A percentile compares a stretch with the other conserved stretches of the same genome.
Evolutionary conservation across 2,797 vertebrate species (phyloP).

Genomic region (Sitta carolinensis): DNA sequence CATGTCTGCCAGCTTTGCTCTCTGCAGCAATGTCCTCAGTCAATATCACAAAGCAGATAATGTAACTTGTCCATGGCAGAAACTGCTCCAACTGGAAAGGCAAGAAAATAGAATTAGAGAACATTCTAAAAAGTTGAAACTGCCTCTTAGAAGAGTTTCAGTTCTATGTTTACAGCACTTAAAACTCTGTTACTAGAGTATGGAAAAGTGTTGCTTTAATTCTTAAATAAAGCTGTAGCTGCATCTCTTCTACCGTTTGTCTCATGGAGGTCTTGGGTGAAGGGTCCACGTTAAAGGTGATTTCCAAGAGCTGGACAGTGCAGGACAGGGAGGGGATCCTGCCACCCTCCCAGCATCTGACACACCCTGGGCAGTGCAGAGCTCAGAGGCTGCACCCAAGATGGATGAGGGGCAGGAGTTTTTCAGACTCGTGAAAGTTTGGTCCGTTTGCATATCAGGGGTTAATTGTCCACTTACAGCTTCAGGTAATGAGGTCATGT

Average conservation of each 20-base stretch:
- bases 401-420: accelerated
- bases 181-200: neutral
- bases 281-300: neutral
- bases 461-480: neutral
- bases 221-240: neutral
- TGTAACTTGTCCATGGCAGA: neutral
- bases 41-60: neutral
- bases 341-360: too few species aligned
- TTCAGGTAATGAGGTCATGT: neutral
- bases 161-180: neutral
- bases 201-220: neutral
- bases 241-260: neutral
- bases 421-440: neutral
- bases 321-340: neutral
- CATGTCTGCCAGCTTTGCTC: neutral
- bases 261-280: neutral
- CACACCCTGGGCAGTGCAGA: neutral
- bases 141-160: neutral
- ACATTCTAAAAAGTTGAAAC: neutral
- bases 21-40: neutral
- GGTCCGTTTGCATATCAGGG: neutral
- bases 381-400: neutral
- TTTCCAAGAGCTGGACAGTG: neutral
- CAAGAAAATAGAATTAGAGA: neutral
- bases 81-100: neutral